A percentile compares a stretch with the other conserved stretches of the same genome.
Evolutionary conservation across 2,113 vertebrate genomes (phyloP).

Genomic region (Formicarius rufipectus): DNA sequence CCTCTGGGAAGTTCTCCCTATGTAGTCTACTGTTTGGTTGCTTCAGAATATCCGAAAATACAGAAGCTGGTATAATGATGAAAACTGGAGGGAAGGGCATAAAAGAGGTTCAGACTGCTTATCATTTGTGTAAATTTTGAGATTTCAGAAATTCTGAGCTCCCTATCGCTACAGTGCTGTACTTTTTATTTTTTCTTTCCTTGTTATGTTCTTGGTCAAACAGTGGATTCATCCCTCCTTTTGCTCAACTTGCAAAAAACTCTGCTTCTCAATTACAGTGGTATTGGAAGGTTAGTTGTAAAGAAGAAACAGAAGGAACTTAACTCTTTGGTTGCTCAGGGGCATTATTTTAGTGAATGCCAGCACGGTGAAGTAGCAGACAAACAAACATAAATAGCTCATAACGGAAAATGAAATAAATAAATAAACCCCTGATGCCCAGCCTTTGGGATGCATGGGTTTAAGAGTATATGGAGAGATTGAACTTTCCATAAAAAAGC

Average conservation of each 20-base stretch:
- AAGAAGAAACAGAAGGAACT: background rate
- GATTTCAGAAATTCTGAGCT: background rate
- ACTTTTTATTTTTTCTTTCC: background rate
- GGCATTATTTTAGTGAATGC: background rate
- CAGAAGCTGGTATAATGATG: background rate
- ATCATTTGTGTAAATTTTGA: background rate
- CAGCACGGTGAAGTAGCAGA: background rate
- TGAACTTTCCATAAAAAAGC: background rate
- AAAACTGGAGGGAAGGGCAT: background rate
- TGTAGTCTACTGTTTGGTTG: background rate
- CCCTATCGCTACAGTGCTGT: background rate
- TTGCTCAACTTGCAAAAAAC: background rate
- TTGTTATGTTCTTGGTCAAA: background rate
- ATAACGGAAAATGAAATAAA: background rate
- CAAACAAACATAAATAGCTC: background rate
- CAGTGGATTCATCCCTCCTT: background rate
- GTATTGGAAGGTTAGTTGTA: background rate
- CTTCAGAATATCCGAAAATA: background rate
- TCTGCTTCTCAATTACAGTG: background rate
- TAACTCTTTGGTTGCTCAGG: background rate
- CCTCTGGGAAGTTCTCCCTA: background rate
- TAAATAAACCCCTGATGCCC: background rate
- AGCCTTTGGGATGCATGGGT: background rate
- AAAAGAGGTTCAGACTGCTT: background rate
- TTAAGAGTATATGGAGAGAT: background rate